Percentiles rank a stretch among this genome's conserved stretches.
Conservation (phyloP, 2,888 invertebrate species). For the Meloe dianella region DNA sequence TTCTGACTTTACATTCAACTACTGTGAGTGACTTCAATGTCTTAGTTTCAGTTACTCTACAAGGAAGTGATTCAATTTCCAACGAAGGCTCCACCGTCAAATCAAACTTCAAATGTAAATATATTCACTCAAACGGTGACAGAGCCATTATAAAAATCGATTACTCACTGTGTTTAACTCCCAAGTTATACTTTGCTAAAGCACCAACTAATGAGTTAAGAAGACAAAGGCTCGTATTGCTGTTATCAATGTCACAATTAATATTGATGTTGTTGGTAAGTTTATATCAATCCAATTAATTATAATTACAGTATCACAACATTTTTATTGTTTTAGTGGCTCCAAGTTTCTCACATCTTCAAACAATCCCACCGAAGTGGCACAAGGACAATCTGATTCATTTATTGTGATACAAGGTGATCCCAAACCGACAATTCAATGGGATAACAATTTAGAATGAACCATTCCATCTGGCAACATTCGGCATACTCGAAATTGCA, state of each 20-base stretch:
- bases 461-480: conserved; percentile 68
- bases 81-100: too few species aligned
- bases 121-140: too few species aligned
- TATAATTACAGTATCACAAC: not conserved
- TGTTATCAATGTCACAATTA: conserved; percentile 81
- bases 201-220: too few species aligned
- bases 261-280: conserved; percentile 82
- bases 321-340: conserved; percentile 64
- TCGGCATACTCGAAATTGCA: conserved; percentile 79
- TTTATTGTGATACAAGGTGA: conserved; percentile 91
- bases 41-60: too few species aligned
- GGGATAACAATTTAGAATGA: conserved; percentile 87
- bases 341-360: conserved; percentile 80
- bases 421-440: conserved; percentile 87
- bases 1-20: too few species aligned
- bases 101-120: too few species aligned
- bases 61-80: too few species aligned
- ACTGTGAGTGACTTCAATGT: too few species aligned
- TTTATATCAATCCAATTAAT: conserved; percentile 30
- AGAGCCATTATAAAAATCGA: too few species aligned
- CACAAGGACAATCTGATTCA: conserved; percentile 71
- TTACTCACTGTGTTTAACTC: too few species aligned
- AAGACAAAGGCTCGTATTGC: conserved; percentile 84
- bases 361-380: conserved; percentile 77
- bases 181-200: too few species aligned